Evolutionary conservation across 2,888 invertebrate genomes (phyloP).

Genomic region (Anoncus sp.): DNA sequence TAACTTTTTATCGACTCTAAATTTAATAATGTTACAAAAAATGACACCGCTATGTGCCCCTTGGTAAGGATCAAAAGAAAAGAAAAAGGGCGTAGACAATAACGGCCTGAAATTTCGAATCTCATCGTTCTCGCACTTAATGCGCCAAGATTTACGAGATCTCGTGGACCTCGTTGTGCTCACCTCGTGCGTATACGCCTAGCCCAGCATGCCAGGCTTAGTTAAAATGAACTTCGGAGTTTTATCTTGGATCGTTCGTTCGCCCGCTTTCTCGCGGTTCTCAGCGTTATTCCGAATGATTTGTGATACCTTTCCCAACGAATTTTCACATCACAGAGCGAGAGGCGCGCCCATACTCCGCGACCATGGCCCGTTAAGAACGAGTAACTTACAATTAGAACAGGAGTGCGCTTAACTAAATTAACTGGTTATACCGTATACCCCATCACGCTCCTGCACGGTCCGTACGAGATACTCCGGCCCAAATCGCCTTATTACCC

Average conservation of each 20-base stretch:
- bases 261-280: constrained; percentile 26
- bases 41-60: neutral
- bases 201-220: constrained; percentile 40
- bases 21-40: constrained; percentile 34
- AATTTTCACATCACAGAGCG: constrained; percentile 11
- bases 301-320: constrained; percentile 56
- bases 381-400: constrained; percentile 62
- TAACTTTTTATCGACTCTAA: constrained; percentile 36
- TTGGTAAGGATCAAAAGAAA: neutral
- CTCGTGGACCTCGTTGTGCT: constrained; percentile 14
- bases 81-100: constrained; percentile 27
- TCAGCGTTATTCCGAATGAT: constrained; percentile 56
- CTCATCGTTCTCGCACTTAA: constrained; percentile 56
- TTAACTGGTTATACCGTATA: constrained; percentile 57
- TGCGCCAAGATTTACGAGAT: constrained; percentile 59
- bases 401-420: constrained; percentile 55
- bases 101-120: constrained; percentile 45
- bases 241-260: constrained; percentile 58
- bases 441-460: constrained; percentile 18
- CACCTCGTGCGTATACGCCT: constrained; percentile 30
- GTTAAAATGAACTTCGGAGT: constrained; percentile 60
- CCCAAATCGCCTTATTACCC: constrained; percentile 52
- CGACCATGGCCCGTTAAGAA: constrained; percentile 42
- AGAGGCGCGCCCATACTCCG: constrained; percentile 6
- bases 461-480: constrained; percentile 28